Conservation (phyloP, 1,140 invertebrate genomes). For the Rhopalosiphum padi region DNA sequence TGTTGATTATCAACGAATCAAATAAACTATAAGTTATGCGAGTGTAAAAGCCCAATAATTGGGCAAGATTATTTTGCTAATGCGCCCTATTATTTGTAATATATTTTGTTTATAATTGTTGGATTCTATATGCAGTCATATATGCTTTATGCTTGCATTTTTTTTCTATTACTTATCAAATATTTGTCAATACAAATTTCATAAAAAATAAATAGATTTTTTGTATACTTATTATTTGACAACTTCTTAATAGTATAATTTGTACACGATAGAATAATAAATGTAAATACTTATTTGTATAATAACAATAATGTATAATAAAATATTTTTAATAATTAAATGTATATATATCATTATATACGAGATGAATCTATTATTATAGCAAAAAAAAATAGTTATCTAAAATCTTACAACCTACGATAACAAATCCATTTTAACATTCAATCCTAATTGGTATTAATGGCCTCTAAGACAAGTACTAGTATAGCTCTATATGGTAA, state of each 20-base stretch:
- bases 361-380: too few species aligned
- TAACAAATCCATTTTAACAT: not conserved
- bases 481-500: not conserved
- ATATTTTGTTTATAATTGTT: not conserved
- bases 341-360: too few species aligned
- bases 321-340: too few species aligned
- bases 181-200: not conserved
- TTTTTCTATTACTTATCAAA: not conserved
- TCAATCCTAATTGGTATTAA: not conserved
- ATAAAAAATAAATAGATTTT: not conserved
- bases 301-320: too few species aligned
- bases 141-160: not conserved
- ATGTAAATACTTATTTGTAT: not conserved
- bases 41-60: too few species aligned
- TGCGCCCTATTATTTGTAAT: not conserved
- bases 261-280: not conserved
- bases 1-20: not conserved
- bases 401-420: not conserved
- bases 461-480: fast-evolving
- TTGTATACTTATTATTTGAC: not conserved
- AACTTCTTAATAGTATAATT: not conserved
- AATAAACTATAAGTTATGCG: not conserved
- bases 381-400: not conserved
- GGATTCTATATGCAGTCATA: not conserved
- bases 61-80: too few species aligned